Conservation (phyloP, 2,113 vertebrate genomes). For the Dasyurus viverrinus region DNA sequence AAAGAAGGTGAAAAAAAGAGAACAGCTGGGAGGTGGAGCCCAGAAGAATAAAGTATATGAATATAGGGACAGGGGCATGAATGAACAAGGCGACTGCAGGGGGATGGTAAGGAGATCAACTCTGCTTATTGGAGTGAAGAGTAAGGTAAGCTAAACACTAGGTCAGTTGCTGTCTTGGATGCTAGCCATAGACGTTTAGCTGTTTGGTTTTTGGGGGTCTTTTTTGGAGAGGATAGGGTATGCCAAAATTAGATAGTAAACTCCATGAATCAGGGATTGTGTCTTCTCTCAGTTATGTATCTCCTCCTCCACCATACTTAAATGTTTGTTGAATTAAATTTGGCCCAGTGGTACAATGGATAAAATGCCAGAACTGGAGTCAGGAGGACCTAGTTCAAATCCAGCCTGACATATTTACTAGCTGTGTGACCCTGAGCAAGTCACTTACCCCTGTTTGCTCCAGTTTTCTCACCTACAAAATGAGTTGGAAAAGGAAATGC, state of each 20-base stretch:
- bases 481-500: background rate
- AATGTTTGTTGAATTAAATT: background rate
- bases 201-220: background rate
- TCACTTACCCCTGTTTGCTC: background rate
- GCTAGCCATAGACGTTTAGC: background rate
- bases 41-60: background rate
- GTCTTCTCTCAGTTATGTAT: background rate
- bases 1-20: background rate
- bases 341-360: background rate
- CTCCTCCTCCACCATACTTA: background rate
- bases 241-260: background rate
- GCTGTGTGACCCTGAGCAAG: no score
- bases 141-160: background rate
- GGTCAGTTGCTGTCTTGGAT: background rate
- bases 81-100: background rate
- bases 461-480: background rate
- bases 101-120: background rate
- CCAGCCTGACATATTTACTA: background rate
- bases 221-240: background rate
- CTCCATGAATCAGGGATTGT: background rate
- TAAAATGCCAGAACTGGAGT: background rate
- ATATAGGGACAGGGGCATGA: background rate
- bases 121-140: background rate
- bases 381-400: background rate
- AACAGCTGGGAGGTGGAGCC: background rate